A percentile compares a stretch with the other conserved stretches of the same genome.
Evolutionary conservation across 2,113 vertebrate species (phyloP).

Genomic region (Alectura lathami): DNA sequence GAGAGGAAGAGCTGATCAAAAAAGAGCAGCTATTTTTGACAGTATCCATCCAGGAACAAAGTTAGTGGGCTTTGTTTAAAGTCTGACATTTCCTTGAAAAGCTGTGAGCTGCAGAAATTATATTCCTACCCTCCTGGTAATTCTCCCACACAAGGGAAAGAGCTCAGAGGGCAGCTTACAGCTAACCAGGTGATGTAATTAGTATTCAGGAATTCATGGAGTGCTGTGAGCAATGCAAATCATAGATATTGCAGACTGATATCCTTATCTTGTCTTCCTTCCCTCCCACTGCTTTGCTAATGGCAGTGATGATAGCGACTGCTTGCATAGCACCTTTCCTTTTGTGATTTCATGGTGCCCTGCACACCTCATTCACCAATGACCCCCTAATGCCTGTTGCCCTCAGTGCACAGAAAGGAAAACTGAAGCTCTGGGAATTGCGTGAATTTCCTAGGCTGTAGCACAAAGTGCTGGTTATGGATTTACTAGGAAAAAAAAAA

Average conservation of each 20-base stretch:
- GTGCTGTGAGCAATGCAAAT: slow-evolving; percentile 14
- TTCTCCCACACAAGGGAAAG: background rate
- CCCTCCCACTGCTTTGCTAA: slow-evolving; percentile 40
- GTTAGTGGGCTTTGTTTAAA: background rate
- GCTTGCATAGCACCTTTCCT: background rate
- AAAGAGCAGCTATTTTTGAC: slow-evolving; percentile 33
- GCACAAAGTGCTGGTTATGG: background rate
- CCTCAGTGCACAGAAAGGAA: background rate
- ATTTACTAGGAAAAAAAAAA: background rate
- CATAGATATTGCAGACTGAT: background rate
- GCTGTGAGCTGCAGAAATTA: background rate
- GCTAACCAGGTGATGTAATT: slow-evolving; percentile 1
- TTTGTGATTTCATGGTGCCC: background rate
- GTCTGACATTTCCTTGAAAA: background rate
- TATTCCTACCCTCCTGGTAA: background rate
- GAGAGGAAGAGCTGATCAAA: slow-evolving; percentile 26
- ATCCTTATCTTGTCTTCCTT: slow-evolving; percentile 43
- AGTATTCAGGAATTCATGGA: slow-evolving; percentile 40
- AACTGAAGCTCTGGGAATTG: background rate
- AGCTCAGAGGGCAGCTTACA: background rate
- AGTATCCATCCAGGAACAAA: background rate
- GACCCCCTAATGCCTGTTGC: background rate
- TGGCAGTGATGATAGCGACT: background rate
- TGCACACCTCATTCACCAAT: background rate
- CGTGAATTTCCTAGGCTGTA: background rate